phyloP scores from a whole-genome alignment of 92 coral and sea anemone species.

The Zoanthus solanderi region DNA sequence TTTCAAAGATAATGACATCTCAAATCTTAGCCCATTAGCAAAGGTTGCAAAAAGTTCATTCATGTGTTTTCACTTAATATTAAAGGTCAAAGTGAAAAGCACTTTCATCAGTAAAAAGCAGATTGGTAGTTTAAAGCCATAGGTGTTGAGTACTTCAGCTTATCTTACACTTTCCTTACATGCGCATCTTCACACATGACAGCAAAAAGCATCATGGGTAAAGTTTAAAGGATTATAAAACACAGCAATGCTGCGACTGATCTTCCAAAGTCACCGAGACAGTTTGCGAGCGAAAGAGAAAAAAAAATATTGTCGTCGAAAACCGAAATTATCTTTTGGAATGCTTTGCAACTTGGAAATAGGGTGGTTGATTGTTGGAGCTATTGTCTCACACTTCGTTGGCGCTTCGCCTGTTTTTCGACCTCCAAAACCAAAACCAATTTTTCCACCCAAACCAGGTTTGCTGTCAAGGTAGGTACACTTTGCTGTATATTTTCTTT shows the following conservation, averaged over 20 bases:
- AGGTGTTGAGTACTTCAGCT: neutral
- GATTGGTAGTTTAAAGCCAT: neutral
- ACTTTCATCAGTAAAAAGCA: neutral
- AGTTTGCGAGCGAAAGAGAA: neutral
- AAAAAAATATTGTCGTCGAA: neutral
- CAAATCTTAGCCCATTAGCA: neutral
- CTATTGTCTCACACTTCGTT: neutral
- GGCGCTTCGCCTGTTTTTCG: constrained; percentile 21
- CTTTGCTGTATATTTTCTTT: neutral
- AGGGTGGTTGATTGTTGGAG: neutral
- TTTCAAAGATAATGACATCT: neutral
- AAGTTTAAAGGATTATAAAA: neutral
- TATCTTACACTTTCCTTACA: neutral
- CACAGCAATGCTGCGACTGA: neutral
- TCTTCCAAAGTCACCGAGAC: neutral
- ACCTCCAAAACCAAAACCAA: constrained; percentile 12
- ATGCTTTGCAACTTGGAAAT: constrained; percentile 4
- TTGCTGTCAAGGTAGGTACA: constrained; percentile 1
- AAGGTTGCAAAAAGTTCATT: neutral
- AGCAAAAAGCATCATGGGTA: neutral
- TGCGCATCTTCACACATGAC: neutral
- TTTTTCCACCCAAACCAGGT: neutral
- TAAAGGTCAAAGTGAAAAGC: neutral
- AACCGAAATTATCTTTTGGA: neutral
- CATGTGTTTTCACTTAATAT: neutral